Base-by-base conservation (phyloP, 1,140 invertebrate genomes). In the Tetragnatha versicolor region DNA sequence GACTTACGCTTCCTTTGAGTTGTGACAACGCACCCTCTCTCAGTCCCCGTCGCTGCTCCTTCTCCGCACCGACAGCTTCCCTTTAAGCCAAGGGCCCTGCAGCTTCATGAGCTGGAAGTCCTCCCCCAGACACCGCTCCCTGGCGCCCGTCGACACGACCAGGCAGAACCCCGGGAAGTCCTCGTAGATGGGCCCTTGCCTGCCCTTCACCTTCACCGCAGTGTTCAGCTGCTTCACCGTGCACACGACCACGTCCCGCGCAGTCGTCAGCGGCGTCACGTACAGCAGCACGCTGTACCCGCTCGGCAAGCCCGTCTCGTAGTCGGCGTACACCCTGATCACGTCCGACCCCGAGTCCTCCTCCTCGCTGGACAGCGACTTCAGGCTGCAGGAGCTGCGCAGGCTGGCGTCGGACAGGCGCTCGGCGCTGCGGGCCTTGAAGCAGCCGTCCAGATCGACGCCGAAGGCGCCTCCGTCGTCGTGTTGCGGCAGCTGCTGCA, bases 61-160 rank as follows among this genome's bases (percentile, higher is more conserved):
- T 82, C 93, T 92, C 31, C 96, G 87, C 0, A 98, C 94, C 85
- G 96, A 98, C 33, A 98, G 87, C 22, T 94, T 88, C 0, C 96
- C 96, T 83, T 94, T 94, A 66, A 93, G 92, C 96, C 96, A 98
- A 0, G 96, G 96, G 86, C 96, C 96, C 84, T 98, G 95, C 29
- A 98, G 86, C 81, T 95, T 92, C 2, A 98, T 86, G 0, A 95
- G 94, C 82, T 93, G 92, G 84, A 97, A 98, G 84, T 98, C 95
- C 82, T 98, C 95, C 12, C 95, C 88, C 1, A 98, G 88, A 84
- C 96, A 96, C 55, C 95, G 87, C 84, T 98, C 95, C 10, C 95
- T 86, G 0, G 94, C 93, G 2, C 96, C 96, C 55, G 98, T 95
- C 17, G 97, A 94, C 0, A 95, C 94, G 0, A 98, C 96, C 20